A percentile compares a stretch with the other conserved stretches of the same genome.
Conservation (phyloP, 2,888 invertebrate species). For the Micropterix aruncella region DNA sequence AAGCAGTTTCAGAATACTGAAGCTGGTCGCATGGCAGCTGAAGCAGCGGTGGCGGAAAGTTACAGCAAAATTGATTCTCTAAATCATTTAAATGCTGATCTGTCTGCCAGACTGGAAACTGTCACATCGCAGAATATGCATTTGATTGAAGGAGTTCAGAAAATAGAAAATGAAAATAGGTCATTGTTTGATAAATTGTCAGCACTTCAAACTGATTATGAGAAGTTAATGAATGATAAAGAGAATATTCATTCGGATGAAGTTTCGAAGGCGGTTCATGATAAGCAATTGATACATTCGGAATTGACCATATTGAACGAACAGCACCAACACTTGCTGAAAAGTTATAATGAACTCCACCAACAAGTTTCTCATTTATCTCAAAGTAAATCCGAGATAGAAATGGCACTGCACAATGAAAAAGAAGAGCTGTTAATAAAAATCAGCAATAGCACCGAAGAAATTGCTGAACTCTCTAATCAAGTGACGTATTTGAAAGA, state of each 20-base stretch:
- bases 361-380: not conserved
- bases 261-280: not conserved
- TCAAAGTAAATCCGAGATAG: not conserved
- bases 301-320: not conserved
- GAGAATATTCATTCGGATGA: not conserved
- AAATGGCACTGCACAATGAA: not conserved
- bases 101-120: constrained; percentile 9
- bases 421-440: not conserved
- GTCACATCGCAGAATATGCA: constrained; percentile 10
- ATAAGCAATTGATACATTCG: not conserved
- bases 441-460: not conserved
- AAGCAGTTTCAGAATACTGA: constrained; percentile 15
- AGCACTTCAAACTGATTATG: not conserved
- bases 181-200: not conserved
- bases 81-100: constrained; percentile 12
- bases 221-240: not conserved
- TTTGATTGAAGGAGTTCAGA: not conserved
- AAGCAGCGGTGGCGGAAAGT: constrained; percentile 5
- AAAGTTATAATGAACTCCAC: not conserved
- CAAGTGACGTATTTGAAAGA: not conserved
- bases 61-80: constrained; percentile 7
- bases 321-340: not conserved
- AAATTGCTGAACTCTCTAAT: not conserved
- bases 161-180: not conserved
- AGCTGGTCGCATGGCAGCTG: constrained; percentile 7